Conservation (phyloP, 2,888 invertebrate genomes). For the Phyto melanocephala region DNA sequence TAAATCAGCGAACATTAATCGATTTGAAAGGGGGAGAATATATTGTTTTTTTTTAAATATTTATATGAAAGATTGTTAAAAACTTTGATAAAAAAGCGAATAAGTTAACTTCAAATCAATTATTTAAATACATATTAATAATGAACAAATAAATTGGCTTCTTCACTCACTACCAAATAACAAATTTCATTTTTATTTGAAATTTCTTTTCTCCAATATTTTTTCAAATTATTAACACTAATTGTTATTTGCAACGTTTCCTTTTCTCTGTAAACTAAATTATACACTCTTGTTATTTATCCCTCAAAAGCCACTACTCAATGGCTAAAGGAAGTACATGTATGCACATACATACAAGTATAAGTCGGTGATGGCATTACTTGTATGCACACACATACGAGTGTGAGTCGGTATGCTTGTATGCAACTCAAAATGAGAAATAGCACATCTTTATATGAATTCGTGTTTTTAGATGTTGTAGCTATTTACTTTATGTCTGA, state of each 20-base stretch:
- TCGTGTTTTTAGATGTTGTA: not conserved
- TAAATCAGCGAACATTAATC: no score
- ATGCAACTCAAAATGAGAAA: not conserved
- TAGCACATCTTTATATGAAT: not conserved
- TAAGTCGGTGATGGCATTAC: no score
- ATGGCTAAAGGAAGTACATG: not conserved
- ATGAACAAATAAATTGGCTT: no score
- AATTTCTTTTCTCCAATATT: not conserved
- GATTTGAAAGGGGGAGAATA: no score
- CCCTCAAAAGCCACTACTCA: not conserved
- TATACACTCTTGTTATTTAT: not conserved
- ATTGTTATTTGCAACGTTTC: not conserved
- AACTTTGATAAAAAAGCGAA: no score
- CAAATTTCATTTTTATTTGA: not conserved
- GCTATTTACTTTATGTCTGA: slow-evolving; percentile 19
- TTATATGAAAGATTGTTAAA: no score
- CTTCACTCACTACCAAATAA: not conserved
- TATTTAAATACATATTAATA: no score
- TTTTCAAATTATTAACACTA: not conserved
- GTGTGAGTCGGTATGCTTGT: no score
- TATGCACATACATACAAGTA: not conserved
- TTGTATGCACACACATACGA: no score
- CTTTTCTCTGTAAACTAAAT: not conserved
- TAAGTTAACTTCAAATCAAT: no score
- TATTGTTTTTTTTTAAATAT: no score